Evolutionary conservation across 2,888 invertebrate genomes (phyloP), one percentile per base, ranked within the genome.

Genomic region (Theodoxus fluviatilis): DNA sequence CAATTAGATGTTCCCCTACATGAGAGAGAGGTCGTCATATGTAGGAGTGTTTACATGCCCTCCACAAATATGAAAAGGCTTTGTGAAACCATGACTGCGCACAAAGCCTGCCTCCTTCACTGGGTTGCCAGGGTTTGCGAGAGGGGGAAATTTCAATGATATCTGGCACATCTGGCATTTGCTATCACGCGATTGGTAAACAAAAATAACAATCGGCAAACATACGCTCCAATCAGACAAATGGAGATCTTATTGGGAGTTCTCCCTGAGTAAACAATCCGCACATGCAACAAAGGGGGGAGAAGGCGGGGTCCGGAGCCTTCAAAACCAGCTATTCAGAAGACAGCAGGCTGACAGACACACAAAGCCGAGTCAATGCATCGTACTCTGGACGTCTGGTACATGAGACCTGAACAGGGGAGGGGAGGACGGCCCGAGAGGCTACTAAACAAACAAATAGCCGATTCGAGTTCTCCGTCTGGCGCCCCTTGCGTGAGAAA

Each of bases 201-300:
- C 69, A 69, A 69, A 69, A 69, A 69, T 69, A 69, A 69, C 69
- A 69, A 69, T 69, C 69, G 49, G 63, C 69, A 69, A 64, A 69
- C 43, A 69, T 52, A 63, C 64, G 69, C 52, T 47, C 52, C 69
- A 68, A 64, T 69, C 63, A 69, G 43, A 49, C 64, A 64, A 69
- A 69, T 69, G 69, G 69, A 69, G 64, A 69, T 64, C 69, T 69
- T 64, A 69, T 64, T 64, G 64, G 38, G 64, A 69, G 64, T 63
- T 63, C 64, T 55, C 69, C 49, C 31, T 52, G 64, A 64, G 69
- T 64, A 69, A 69, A 69, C 69, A 69, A 31, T 33, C 33, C 15
- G 33, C 31, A 25, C 28, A n/a, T 35, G 49, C 47, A 67, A 67
- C 66, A 67, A 67, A 67, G 47, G 49, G 31, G 52, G 66, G 66